phyloP scores from a whole-genome alignment of 2,888 invertebrate species.

The Drosophila mayaguana region DNA sequence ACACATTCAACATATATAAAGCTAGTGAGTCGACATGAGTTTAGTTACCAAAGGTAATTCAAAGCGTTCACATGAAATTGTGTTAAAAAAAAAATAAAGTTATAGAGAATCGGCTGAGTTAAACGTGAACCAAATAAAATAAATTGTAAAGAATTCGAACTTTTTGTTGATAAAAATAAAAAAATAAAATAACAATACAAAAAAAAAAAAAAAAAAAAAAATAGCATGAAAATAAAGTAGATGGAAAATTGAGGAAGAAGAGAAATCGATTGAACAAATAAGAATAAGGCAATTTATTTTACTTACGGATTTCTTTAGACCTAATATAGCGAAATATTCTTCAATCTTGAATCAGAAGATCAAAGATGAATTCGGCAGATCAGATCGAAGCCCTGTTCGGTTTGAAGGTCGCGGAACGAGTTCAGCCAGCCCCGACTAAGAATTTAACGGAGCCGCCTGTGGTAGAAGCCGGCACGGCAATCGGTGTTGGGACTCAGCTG shows the following conservation, averaged over 20 bases:
- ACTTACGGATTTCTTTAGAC: no score
- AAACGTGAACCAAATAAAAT: no score
- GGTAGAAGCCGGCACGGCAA: not conserved
- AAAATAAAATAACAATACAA: no score
- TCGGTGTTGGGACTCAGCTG: not conserved
- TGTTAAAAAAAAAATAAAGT: not conserved
- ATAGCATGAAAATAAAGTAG: no score
- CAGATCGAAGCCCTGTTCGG: not conserved
- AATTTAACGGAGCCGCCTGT: no score
- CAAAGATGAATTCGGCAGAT: not conserved
- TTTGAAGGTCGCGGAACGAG: not conserved
- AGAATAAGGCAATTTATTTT: not conserved
- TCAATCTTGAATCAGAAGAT: not conserved
- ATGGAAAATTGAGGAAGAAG: not conserved
- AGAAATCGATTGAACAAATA: not conserved
- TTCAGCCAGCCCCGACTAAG: not conserved
- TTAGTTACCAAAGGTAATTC: not conserved
- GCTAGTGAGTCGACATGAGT: fast-evolving
- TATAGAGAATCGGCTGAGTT: no score
- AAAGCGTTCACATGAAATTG: not conserved
- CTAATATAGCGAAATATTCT: no score
- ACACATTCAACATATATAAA: not conserved
- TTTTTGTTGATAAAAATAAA: no score
- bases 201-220: no score
- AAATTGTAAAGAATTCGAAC: no score